Evolutionary conservation across 2,888 invertebrate genomes (phyloP).

Genomic region (Watsonalla binaria): DNA sequence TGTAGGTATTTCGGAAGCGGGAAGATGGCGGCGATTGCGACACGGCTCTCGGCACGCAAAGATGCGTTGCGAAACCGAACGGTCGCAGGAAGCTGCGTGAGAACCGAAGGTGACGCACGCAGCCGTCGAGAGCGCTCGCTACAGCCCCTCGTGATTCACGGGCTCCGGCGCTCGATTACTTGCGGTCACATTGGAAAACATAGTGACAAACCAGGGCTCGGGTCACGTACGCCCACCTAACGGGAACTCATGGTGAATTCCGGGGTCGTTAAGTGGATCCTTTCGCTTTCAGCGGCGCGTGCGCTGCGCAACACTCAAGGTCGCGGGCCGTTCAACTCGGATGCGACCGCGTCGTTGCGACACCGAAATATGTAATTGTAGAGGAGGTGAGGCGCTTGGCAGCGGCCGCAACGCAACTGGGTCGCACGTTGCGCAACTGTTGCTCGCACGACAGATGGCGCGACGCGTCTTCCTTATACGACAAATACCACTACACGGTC

Average conservation of each 20-base stretch:
- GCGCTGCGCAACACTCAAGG: slow-evolving; percentile 70
- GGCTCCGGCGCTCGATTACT: slow-evolving; percentile 32
- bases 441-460: slow-evolving; percentile 69
- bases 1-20: slow-evolving; percentile 55
- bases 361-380: slow-evolving; percentile 77
- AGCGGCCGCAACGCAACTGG: slow-evolving; percentile 70
- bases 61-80: slow-evolving; percentile 49
- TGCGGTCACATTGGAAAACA: slow-evolving; percentile 36
- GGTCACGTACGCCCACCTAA: slow-evolving; percentile 59
- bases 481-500: slow-evolving; percentile 18
- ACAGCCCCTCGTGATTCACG: slow-evolving; percentile 37
- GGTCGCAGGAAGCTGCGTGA: slow-evolving; percentile 54
- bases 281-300: slow-evolving; percentile 73
- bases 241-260: slow-evolving; percentile 40
- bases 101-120: slow-evolving; percentile 57
- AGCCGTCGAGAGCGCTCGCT: slow-evolving; percentile 6
- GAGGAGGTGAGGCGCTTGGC: slow-evolving; percentile 74
- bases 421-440: slow-evolving; percentile 70
- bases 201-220: slow-evolving; percentile 30
- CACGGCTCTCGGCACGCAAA: slow-evolving; percentile 28
- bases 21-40: slow-evolving; percentile 39
- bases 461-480: slow-evolving; percentile 66
- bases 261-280: slow-evolving; percentile 51
- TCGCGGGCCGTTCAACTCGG: slow-evolving; percentile 78
- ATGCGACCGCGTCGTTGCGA: slow-evolving; percentile 74